Conservation (phyloP, 35 echinoderm and acorn worm species). For the Apostichopus parvimensis region DNA sequence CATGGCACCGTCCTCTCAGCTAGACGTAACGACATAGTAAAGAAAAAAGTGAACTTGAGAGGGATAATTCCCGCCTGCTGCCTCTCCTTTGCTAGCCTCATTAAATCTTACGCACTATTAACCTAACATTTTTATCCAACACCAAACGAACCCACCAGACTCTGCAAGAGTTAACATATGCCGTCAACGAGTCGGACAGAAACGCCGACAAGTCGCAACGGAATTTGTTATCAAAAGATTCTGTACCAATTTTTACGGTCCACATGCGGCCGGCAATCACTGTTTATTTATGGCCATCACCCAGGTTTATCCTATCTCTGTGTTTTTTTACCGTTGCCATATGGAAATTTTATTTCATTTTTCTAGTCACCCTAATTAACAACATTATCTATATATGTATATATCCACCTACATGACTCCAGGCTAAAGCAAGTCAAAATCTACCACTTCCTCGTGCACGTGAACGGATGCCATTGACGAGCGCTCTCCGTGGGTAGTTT, state of each 20-base stretch:
- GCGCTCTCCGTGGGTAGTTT: not conserved
- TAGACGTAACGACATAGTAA: not conserved
- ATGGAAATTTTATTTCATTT: constrained; percentile 32
- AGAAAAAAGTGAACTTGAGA: not conserved
- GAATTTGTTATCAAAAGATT: constrained; percentile 48
- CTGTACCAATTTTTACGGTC: constrained; percentile 41
- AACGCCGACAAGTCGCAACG: constrained; percentile 23
- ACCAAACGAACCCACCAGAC: constrained; percentile 46
- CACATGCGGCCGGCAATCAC: constrained; percentile 16
- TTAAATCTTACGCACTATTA: constrained; percentile 38
- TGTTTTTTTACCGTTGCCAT: not conserved
- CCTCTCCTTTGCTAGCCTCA: constrained; percentile 2
- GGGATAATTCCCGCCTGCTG: constrained; percentile 5
- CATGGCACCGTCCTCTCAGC: too few species aligned
- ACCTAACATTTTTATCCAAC: constrained; percentile 47
- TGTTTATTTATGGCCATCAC: constrained; percentile 43
- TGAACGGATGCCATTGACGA: not conserved
- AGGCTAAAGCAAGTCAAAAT: constrained; percentile 22
- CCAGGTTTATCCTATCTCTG: not conserved
- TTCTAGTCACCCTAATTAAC: constrained; percentile 29
- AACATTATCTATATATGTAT: not conserved
- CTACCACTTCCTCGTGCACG: not conserved
- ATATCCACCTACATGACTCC: not conserved
- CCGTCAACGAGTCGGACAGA: constrained; percentile 34
- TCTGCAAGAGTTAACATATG: constrained; percentile 45